These are phyloP conservation scores for Sinocyclocheilus maitianheensis DNA, from an alignment of 2,113 vertebrate genomes.

Conservation along the genomic window DNA sequence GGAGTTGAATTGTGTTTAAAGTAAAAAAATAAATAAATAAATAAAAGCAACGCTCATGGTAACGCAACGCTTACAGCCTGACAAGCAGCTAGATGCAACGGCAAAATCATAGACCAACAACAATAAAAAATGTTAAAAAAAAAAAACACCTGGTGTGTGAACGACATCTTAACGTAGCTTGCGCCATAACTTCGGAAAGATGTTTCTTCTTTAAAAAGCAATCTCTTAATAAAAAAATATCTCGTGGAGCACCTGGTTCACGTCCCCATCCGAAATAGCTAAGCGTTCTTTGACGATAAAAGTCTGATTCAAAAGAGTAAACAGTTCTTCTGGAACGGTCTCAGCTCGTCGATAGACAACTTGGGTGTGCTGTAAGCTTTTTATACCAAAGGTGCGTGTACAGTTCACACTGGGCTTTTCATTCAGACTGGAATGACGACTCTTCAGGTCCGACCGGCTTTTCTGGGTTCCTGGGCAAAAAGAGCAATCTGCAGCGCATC, in stretches of 20 bases:
- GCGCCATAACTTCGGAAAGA: no score
- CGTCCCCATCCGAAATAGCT: neutral
- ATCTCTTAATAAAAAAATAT: neutral
- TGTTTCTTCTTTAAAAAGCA: neutral
- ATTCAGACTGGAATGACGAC: constrained; percentile 87
- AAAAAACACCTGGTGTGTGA: no score
- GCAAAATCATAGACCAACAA: no score
- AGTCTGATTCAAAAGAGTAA: neutral
- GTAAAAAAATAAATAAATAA: no score
- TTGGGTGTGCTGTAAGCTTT: constrained; percentile 60
- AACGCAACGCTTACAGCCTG: no score
- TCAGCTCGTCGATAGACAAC: constrained; percentile 45
- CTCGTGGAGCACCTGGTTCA: neutral
- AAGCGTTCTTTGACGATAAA: neutral
- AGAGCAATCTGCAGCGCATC: neutral
- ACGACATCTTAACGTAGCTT: no score
- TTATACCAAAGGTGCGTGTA: constrained; percentile 71
- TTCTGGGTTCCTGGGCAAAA: constrained; percentile 77
- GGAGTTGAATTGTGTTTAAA: neutral
- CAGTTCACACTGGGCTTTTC: constrained; percentile 74
- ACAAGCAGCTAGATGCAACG: no score
- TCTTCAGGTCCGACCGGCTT: constrained; percentile 86
- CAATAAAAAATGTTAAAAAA: no score
- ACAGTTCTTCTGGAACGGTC: constrained; percentile 52
- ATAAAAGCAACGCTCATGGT: neutral